Percentiles rank a stretch among this genome's conserved stretches.
These are phyloP conservation scores for Macrosiphum euphorbiae DNA, from an alignment of 2,888 invertebrate genomes.

Conservation along the genomic window DNA sequence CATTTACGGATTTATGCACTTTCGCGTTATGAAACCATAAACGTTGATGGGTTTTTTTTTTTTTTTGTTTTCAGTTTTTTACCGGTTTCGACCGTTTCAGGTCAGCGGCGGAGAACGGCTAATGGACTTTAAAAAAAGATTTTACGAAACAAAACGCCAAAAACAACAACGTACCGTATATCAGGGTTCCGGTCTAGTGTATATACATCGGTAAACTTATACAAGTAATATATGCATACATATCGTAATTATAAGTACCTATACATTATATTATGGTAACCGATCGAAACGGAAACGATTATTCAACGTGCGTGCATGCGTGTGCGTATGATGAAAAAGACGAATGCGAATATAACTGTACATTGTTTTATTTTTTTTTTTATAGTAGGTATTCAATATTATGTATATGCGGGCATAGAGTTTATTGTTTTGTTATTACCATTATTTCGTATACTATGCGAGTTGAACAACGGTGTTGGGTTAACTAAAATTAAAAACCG, in stretches of 20 bases:
- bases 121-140: not conserved
- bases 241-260: slow-evolving; percentile 8
- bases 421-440: not conserved
- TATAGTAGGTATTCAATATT: not conserved
- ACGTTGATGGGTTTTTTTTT: not conserved
- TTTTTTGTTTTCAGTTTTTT: not conserved
- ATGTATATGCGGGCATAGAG: not conserved
- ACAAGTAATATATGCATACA: not conserved
- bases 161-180: not conserved
- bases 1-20: not conserved
- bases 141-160: slow-evolving; percentile 7
- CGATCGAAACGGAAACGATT: slow-evolving; percentile 53
- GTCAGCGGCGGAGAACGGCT: not conserved
- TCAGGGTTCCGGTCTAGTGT: slow-evolving; percentile 29
- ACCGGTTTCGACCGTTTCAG: slow-evolving; percentile 44
- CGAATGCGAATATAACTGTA: slow-evolving; percentile 36
- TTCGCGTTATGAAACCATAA: not conserved
- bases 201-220: not conserved
- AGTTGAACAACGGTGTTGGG: not conserved
- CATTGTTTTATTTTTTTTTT: no score
- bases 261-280: not conserved
- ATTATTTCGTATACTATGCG: slow-evolving; percentile 1
- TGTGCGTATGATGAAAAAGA: slow-evolving; percentile 14
- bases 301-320: not conserved
- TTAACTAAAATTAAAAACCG: not conserved